Conservation (phyloP, 2,888 invertebrate genomes). For the Tromatobia lineatoria region DNA sequence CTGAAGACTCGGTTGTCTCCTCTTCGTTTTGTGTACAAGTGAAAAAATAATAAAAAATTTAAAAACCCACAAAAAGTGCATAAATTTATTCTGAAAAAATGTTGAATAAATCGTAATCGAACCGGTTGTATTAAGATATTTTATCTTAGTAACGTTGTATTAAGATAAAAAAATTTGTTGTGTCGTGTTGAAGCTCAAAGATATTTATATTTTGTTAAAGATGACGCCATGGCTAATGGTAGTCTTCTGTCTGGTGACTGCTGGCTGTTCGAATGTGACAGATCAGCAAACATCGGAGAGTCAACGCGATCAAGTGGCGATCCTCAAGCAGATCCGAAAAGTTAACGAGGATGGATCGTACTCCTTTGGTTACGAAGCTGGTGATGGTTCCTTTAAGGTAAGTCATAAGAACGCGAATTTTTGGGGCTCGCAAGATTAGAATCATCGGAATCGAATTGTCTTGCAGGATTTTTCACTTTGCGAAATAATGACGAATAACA, state of each 20-base stretch:
- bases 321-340: slow-evolving; percentile 93
- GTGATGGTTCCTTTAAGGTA: slow-evolving; percentile 93
- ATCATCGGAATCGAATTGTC: too few species aligned
- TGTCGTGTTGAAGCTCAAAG: slow-evolving; percentile 57
- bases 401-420: slow-evolving; percentile 38
- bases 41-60: slow-evolving; percentile 22
- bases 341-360: slow-evolving; percentile 94
- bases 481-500: too few species aligned
- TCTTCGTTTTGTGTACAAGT: slow-evolving; percentile 68
- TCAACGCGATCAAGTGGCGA: slow-evolving; percentile 90
- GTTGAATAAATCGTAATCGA: neutral
- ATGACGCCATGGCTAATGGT: slow-evolving; percentile 85
- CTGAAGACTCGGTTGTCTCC: slow-evolving; percentile 61
- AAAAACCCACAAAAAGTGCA: slow-evolving; percentile 16
- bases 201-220: slow-evolving; percentile 75
- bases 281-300: slow-evolving; percentile 87
- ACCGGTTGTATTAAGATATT: too few species aligned
- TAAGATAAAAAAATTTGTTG: slow-evolving; percentile 30
- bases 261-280: slow-evolving; percentile 83
- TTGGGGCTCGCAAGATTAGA: too few species aligned
- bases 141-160: neutral
- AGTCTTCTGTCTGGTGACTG: slow-evolving; percentile 83
- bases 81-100: neutral
- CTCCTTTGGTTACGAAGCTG: slow-evolving; percentile 94
- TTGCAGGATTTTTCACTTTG: too few species aligned